Evolutionary conservation across 2,113 vertebrate species (phyloP).

Genomic region (Piprites chloris): DNA sequence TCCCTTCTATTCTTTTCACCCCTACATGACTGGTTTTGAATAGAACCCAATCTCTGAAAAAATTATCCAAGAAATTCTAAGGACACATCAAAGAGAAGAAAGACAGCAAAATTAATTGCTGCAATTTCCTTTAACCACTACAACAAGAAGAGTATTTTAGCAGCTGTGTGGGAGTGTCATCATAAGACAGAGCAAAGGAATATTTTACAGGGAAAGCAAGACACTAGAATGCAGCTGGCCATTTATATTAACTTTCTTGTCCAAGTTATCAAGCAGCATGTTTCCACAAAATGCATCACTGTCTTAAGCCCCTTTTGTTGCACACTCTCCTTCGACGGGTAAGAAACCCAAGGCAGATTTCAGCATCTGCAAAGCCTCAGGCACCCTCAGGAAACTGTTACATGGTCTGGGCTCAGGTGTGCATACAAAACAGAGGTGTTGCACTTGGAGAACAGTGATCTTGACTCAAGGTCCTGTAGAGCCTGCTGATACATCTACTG

Average conservation of each 20-base stretch:
- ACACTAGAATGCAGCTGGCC: slow-evolving; percentile 41
- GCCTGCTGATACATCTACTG: not conserved
- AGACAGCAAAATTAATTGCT: slow-evolving; percentile 72
- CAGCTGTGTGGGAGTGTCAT: slow-evolving; percentile 66
- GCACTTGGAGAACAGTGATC: not conserved
- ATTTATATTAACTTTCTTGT: slow-evolving; percentile 55
- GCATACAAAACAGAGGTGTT: not conserved
- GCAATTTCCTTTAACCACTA: slow-evolving; percentile 66
- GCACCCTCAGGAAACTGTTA: not conserved
- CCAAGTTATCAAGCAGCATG: slow-evolving; percentile 2
- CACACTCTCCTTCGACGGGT: not conserved
- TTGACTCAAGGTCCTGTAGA: not conserved
- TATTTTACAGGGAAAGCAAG: slow-evolving; percentile 46
- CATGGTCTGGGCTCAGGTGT: not conserved
- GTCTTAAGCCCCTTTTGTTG: not conserved
- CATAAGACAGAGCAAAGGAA: slow-evolving; percentile 49
- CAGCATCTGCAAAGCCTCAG: not conserved
- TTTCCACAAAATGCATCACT: slow-evolving; percentile 38
- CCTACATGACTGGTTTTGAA: slow-evolving; percentile 44
- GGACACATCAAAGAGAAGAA: slow-evolving; percentile 71
- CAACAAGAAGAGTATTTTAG: slow-evolving; percentile 47
- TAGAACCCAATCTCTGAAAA: slow-evolving; percentile 33
- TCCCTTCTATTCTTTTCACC: not conserved
- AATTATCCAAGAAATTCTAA: slow-evolving; percentile 43
- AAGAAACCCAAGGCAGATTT: not conserved